Conservation (phyloP, 2,797 vertebrate genomes). For the Myotis planiceps region DNA sequence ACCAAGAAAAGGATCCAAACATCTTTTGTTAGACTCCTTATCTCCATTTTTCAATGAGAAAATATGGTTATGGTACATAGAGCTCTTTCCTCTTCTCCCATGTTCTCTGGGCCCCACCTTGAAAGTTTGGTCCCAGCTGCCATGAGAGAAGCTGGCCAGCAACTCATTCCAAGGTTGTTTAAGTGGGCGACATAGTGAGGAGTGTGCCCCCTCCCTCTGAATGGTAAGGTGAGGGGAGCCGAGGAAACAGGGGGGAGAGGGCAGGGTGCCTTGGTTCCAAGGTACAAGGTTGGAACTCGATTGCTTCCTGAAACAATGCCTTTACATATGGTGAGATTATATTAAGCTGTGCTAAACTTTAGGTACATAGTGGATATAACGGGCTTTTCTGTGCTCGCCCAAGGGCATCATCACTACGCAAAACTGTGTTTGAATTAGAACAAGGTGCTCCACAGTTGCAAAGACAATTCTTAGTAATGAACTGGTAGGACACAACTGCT, state of each 20-base stretch:
- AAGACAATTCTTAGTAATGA: constrained; percentile 7
- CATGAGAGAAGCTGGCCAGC: background rate
- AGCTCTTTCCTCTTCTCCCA: background rate
- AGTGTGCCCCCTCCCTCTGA: background rate
- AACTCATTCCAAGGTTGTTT: background rate
- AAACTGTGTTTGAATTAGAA: constrained; percentile 47
- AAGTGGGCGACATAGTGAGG: background rate
- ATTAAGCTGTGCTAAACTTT: background rate
- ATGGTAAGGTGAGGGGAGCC: background rate
- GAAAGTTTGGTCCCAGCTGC: background rate
- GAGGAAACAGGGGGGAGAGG: background rate
- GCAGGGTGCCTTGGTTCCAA: too few relatives aligned
- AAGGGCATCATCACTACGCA: background rate
- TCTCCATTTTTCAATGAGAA: background rate
- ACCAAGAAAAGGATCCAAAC: background rate
- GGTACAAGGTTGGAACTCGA: background rate
- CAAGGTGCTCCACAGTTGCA: constrained; percentile 13
- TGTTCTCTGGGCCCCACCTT: background rate
- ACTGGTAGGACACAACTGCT: background rate
- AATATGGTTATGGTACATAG: background rate
- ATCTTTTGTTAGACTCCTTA: background rate
- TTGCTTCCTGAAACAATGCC: background rate
- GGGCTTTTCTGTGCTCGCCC: background rate
- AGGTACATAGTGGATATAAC: background rate
- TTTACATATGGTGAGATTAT: background rate